Base-by-base conservation (phyloP, 2,888 invertebrate genomes). In the Sussaba pulchella region DNA sequence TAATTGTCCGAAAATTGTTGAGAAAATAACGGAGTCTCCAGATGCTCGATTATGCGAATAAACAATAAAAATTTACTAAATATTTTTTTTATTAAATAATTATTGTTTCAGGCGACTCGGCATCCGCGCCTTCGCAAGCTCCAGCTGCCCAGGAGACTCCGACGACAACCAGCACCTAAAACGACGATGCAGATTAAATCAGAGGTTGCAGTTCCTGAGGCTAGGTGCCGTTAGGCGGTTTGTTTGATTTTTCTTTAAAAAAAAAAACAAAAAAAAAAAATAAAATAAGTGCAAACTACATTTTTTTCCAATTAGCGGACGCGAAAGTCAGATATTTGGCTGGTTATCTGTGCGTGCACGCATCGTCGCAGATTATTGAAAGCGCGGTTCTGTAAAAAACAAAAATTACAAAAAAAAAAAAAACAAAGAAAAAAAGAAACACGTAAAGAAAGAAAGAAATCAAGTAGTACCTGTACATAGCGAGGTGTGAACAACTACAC, bases 381-480 rank as follows among this genome's bases (percentile, higher is more conserved):
- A 87, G 84, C 84, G 82, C 84, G 82, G 85, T 88, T 87, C 86
- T 89, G 87, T 88, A 88, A 88, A 89, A 85, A 80, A 59, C 57
- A 80, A 80, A 76, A 41, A 36, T 5, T 6, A 31, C 6, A 31
- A 57, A 59, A 76, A 52, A 69, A 54, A 64, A 57, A 64, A 59
- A 72, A 69, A 57, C 50, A 76, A 72, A 75, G 47, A 66, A 78
- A 84, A 83, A 82, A 88, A 87, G 84, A 84, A 88, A 43, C 72
- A 54, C 39, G 39, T 24, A 41, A 39, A 59, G 67, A 82, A 84
- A 84, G 85, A 88, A 88, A 85, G 85, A 90, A 77, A 83, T 81
- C 79, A 84, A 83, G 91, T 92, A 92, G 91, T 92, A 92, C 91
- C 91, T 92, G 92, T 92, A 92, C 88, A 92, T 92, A 92, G 91